These are phyloP conservation scores for Anthonomus grandis DNA, from an alignment of 1,140 invertebrate species.

Conservation along the genomic window DNA sequence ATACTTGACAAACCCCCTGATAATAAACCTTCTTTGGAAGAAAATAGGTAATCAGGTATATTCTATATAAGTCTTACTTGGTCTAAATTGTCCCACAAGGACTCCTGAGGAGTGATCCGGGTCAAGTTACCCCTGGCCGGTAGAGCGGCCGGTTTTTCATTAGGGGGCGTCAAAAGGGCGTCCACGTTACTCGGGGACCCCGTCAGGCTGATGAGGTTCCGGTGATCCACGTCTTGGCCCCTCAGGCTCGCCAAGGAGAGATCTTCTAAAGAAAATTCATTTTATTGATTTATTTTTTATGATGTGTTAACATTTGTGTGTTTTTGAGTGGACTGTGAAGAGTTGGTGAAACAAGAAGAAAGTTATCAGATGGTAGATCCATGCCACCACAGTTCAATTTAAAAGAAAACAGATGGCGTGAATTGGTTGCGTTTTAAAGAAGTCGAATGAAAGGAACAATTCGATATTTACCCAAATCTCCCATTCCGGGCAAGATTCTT, in stretches of 20 bases:
- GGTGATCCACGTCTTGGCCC: slow-evolving; percentile 68
- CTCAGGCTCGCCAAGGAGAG: slow-evolving; percentile 28
- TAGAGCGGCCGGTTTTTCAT: neutral
- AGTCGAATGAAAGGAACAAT: neutral
- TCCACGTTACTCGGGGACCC: slow-evolving; percentile 55
- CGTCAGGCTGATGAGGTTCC: slow-evolving; percentile 79
- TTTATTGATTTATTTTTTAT: too few species aligned
- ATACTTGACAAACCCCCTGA: too few species aligned
- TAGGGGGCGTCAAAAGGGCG: neutral
- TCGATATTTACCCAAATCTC: slow-evolving; percentile 30
- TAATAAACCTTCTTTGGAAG: too few species aligned
- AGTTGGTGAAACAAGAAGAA: too few species aligned
- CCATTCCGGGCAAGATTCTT: slow-evolving; percentile 31
- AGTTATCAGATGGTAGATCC: too few species aligned
- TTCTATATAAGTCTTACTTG: too few species aligned
- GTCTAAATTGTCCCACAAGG: slow-evolving; percentile 26
- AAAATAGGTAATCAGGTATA: too few species aligned
- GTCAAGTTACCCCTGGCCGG: slow-evolving; percentile 45
- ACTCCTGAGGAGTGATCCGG: slow-evolving; percentile 24
- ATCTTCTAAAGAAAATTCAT: slow-evolving; percentile 32
- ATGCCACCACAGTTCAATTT: too few species aligned
- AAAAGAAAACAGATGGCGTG: too few species aligned
- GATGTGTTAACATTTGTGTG: too few species aligned
- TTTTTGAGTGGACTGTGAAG: too few species aligned
- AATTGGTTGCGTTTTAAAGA: neutral